Base-by-base conservation (phyloP, 2,888 invertebrate species). In the Gari tellinella region DNA sequence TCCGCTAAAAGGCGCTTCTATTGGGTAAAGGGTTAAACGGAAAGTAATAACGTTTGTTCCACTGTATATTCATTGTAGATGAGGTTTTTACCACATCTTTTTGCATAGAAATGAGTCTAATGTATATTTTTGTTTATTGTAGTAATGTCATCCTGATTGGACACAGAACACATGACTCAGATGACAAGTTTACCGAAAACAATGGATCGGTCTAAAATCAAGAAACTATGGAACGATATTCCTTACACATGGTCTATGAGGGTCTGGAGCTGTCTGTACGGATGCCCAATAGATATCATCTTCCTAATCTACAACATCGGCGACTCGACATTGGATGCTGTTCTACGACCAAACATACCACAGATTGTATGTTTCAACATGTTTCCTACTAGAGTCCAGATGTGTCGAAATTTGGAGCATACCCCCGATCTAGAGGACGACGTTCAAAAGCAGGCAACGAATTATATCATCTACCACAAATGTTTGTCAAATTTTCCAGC, bases 231-330 rank as follows among this genome's bases (percentile, higher is more conserved):
- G 45, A 53, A 64, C 38, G 58, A 45, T 26, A 41, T 70, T 37
- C 66, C 70, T 7, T 23, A 56, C 5, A 57, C 53, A 23, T 67
- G 53, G 37, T 64, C 73, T 0, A n/a, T 70, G 5, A 68, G 72
- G 37, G 61, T 75, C 23, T 79, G 74, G 75, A 72, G 62, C 46
- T 84, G 84, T 68, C 45, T 84, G 5, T 80, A 81, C 45, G 81
- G 76, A 8, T 86, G 80, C 53, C 80, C 81, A 12, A 88, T 89
- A 10, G 91, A 91, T 53, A 31, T 89, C 0, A 85, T 92, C 5
- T 91, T 92, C 80, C 89, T 92, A 68, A 74, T 91, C 7, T 92
- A 90, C 85, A 92, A 92, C 69, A 83, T 89, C 0, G 91, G 89
- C 3, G 91, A 91, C 41, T 87, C 91, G 1, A 87, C 92, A 86